Evolutionary conservation across 2,888 invertebrate species (phyloP).

Genomic region (Automeris io): DNA sequence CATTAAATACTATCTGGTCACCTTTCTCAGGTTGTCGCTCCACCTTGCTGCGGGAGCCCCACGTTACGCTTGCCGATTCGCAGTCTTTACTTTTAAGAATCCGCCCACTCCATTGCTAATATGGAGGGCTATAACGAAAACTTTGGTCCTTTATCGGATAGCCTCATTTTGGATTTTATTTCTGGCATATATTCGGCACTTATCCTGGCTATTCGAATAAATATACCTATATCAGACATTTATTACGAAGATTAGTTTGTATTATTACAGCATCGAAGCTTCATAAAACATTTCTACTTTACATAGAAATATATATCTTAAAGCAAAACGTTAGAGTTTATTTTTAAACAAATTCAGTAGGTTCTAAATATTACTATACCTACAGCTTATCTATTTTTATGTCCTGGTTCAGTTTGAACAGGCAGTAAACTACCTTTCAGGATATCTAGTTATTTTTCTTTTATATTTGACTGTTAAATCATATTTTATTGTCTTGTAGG

Average conservation of each 20-base stretch:
- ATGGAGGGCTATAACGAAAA: no score
- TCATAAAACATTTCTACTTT: background rate
- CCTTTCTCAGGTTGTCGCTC: no score
- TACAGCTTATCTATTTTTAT: background rate
- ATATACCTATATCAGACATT: background rate
- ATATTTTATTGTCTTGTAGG: background rate
- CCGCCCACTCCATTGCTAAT: no score
- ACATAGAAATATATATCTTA: background rate
- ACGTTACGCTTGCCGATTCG: no score
- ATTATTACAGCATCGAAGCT: background rate
- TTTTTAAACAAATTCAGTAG: background rate
- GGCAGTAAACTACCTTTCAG: background rate
- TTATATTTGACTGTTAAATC: slow-evolving; percentile 1
- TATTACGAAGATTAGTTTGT: no score
- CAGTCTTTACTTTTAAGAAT: no score
- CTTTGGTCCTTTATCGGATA: no score
- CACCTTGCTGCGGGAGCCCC: no score
- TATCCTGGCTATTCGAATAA: no score
- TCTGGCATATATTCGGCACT: no score
- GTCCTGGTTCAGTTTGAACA: background rate
- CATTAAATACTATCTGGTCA: no score
- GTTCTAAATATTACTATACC: background rate
- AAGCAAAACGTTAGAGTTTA: background rate
- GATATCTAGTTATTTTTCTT: slow-evolving; percentile 1
- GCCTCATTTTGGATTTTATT: no score